Percentiles rank a stretch among this genome's conserved stretches.
phyloP scores from a whole-genome alignment of 2,113 vertebrate species.

The Clarias batrachus region DNA sequence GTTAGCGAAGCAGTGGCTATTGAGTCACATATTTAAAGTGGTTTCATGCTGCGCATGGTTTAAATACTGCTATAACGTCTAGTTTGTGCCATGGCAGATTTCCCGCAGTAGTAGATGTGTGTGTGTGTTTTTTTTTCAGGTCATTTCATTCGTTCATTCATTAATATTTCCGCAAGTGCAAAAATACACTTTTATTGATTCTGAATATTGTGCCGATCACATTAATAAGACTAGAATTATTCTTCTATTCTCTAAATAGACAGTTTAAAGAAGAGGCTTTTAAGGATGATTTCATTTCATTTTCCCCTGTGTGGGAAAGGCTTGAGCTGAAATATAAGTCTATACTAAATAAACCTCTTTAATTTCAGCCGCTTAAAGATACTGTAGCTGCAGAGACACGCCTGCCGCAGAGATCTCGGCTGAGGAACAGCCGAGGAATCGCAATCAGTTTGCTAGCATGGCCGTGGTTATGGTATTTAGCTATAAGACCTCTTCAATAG shows the following conservation, averaged over 20 bases:
- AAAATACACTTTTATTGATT: slow-evolving; percentile 17
- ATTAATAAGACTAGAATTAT: slow-evolving; percentile 8
- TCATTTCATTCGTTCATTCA: background rate
- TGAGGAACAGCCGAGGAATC: background rate
- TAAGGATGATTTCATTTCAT: slow-evolving; percentile 8
- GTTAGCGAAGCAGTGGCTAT: background rate
- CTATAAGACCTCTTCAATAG: background rate
- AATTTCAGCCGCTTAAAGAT: background rate
- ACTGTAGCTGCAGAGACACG: background rate
- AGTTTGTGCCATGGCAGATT: background rate
- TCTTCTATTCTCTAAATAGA: slow-evolving; percentile 14
- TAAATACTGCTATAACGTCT: slow-evolving; percentile 3
- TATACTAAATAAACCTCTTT: background rate
- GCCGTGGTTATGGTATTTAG: slow-evolving; percentile 18
- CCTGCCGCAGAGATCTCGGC: background rate
- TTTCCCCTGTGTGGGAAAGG: background rate
- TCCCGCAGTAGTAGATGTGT: background rate
- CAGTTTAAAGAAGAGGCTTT: background rate
- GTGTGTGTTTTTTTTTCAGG: background rate
- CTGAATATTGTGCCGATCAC: background rate
- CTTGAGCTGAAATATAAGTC: slow-evolving; percentile 25
- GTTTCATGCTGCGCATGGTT: background rate
- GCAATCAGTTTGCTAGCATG: background rate
- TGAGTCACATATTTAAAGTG: background rate
- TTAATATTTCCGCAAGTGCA: background rate